Base-by-base conservation (phyloP, 2,888 invertebrate genomes). In the Lasioglossum pauxillum region DNA sequence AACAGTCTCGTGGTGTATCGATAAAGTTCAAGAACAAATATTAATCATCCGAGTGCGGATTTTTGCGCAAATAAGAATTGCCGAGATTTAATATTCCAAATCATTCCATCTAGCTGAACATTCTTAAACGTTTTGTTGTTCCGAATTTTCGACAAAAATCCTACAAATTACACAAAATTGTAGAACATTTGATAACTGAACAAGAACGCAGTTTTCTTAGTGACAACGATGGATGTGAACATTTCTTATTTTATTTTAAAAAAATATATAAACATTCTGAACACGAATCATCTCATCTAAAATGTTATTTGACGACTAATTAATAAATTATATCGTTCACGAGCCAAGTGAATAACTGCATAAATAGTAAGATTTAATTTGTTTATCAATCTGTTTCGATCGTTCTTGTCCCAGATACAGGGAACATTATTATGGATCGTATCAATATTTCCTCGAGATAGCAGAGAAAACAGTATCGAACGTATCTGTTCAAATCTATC, bases 371-470 rank as follows among this genome's bases (percentile, higher is more conserved):
- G 5, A 31, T 0, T 31, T 44, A 10, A 77, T 53, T 41, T 57
- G 46, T 38, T 27, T 14, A n/a, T 38, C 27, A 53, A 64, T 69
- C 23, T 35, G 5, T 49, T 35, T 41, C 41, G 71, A 83, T 82
- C 49, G 46, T 8, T 8, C 19, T 16, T 31, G 49, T 10, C 0
- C 31, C 19, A n/a, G 83, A 72, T 75, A 78, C 78, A 53, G 8
- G 75, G n/a, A 41, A 44, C 41, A 31, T 75, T 16, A 23, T 67
- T 38, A 31, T 35, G 60, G 67, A 19, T 35, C 41, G 35, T 75
- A 78, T 86, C 85, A 57, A 74, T 82, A 76, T 79, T 85, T 82
- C 14, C 71, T 67, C 19, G 35, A 79, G 86, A 86, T 85, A 82
- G 27, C 44, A 46, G 31, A 44, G 35, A 49, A 80, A 81, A 84